Percentiles rank a stretch among this genome's conserved stretches.
Conservation (phyloP, 2,113 vertebrate species). For the Pomatorhinus ruficollis region DNA sequence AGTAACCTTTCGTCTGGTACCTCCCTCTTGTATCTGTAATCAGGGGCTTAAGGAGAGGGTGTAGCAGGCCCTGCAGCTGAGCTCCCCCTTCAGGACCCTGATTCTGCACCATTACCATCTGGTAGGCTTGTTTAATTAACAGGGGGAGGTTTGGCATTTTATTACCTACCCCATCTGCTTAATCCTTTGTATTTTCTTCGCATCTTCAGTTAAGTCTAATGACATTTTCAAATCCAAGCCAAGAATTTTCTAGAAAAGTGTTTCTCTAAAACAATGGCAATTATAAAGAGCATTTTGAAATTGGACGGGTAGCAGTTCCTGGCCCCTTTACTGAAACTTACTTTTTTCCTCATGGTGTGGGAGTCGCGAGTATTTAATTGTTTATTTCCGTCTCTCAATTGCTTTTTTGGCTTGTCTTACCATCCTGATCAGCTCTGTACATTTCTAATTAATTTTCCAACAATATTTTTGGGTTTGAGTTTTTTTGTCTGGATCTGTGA, state of each 20-base stretch:
- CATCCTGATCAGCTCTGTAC: not conserved
- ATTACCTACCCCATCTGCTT: conserved; percentile 20
- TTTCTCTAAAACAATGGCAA: not conserved
- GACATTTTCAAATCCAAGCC: conserved; percentile 12
- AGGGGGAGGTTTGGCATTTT: conserved; percentile 13
- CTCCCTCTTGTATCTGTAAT: not conserved
- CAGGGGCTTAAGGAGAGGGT: not conserved
- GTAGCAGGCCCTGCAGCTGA: not conserved
- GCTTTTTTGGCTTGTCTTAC: not conserved
- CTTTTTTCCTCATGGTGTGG: not conserved
- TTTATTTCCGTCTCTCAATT: not conserved
- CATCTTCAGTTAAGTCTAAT: not conserved
- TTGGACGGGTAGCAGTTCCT: not conserved
- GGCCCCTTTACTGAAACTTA: not conserved
- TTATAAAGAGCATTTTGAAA: not conserved
- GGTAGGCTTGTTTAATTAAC: conserved; percentile 15
- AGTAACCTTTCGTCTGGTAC: not conserved
- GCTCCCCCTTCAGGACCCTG: not conserved
- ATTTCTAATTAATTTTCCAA: conserved; percentile 8
- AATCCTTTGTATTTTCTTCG: conserved; percentile 23
- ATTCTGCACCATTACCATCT: not conserved
- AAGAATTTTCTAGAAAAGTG: not conserved
- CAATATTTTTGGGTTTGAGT: not conserved
- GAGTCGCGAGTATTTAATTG: not conserved
- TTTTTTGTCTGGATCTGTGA: not conserved